These are phyloP conservation scores for Arremon aurantiirostris DNA, from an alignment of 2,797 vertebrate genomes.

Conservation along the genomic window DNA sequence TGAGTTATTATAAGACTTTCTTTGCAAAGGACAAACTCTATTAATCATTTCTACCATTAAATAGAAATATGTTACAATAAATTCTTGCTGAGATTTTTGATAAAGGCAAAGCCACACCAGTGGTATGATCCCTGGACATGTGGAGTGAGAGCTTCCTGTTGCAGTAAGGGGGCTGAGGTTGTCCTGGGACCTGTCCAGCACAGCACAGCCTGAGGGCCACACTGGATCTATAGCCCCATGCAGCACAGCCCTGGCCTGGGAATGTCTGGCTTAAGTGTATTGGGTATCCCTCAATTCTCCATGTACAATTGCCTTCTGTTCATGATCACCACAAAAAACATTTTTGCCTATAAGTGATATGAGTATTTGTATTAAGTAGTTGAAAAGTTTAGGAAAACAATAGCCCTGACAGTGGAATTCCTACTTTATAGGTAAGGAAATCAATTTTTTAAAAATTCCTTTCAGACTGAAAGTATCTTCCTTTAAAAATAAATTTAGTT, in stretches of 20 bases:
- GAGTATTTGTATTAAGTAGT: background rate
- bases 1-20: background rate
- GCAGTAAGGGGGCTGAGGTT: background rate
- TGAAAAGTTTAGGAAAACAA: background rate
- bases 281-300: background rate
- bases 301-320: background rate
- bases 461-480: background rate
- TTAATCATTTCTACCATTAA: background rate
- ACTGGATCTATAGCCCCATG: fast-evolving
- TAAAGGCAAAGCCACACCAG: fast-evolving
- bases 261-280: background rate
- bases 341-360: background rate
- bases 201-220: background rate
- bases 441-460: fast-evolving
- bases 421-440: background rate
- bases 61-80: background rate
- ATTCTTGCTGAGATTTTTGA: background rate
- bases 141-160: fast-evolving
- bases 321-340: fast-evolving
- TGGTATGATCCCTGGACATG: fast-evolving
- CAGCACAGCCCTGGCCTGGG: background rate
- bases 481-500: background rate
- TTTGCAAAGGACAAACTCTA: background rate
- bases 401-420: background rate
- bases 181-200: background rate